Conservation (phyloP, 2,888 invertebrate species). For the Blastobasis lacticolella region DNA sequence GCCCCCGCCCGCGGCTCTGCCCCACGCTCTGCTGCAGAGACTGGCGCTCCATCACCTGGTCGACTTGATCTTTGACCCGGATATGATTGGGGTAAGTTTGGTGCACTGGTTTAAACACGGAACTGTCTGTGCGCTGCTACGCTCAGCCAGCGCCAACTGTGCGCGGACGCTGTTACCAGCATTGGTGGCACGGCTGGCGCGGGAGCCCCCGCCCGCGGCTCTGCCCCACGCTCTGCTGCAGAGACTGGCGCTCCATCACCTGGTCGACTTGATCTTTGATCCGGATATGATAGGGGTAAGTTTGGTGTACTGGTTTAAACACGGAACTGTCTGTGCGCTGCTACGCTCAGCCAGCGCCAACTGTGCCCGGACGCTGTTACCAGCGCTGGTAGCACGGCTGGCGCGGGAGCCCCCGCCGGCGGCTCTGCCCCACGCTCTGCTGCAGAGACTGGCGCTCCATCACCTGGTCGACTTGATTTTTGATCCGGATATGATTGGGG, state of each 20-base stretch:
- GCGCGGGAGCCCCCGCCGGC: conserved; percentile 66
- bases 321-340: conserved; percentile 61
- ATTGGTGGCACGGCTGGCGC: conserved; percentile 63
- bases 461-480: conserved; percentile 59
- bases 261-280: conserved; percentile 60
- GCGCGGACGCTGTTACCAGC: conserved; percentile 49
- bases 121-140: conserved; percentile 60
- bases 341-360: conserved; percentile 49
- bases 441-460: conserved; percentile 55
- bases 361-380: conserved; percentile 49
- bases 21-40: conserved; percentile 58
- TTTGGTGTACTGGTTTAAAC: no score
- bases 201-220: conserved; percentile 66
- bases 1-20: conserved; percentile 64
- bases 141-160: conserved; percentile 48
- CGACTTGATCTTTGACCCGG: conserved; percentile 56
- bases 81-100: conserved; percentile 42
- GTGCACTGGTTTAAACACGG: no score
- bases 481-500: conserved; percentile 52
- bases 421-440: conserved; percentile 60
- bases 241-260: conserved; percentile 51
- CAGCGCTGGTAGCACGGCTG: conserved; percentile 60
- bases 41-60: conserved; percentile 57
- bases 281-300: conserved; percentile 48
- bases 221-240: conserved; percentile 63